These are phyloP conservation scores for Champsocephalus esox DNA, from an alignment of 2,797 vertebrate species.

Conservation along the genomic window DNA sequence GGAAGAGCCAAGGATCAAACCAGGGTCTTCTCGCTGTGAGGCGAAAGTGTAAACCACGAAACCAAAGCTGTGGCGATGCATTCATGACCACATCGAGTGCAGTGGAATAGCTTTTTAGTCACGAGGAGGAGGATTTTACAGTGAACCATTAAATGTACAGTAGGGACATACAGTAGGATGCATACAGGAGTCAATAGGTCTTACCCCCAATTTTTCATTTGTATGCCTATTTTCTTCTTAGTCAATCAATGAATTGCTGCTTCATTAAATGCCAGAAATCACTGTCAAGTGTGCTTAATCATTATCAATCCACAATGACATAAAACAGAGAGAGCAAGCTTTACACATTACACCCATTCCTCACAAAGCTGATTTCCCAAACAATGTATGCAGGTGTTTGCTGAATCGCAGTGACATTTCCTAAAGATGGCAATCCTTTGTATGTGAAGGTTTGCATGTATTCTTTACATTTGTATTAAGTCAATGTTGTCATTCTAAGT, in stretches of 20 bases:
- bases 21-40: conserved; percentile 46
- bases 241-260: neutral
- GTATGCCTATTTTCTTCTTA: neutral
- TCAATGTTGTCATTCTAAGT: conserved; percentile 20
- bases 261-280: neutral
- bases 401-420: conserved; percentile 17
- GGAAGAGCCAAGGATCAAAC: conserved; percentile 62
- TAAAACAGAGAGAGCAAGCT: conserved; percentile 6
- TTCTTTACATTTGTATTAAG: conserved; percentile 19
- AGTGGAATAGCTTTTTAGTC: neutral
- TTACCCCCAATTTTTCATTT: neutral
- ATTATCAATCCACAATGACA: neutral
- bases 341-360: neutral
- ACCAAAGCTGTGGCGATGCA: conserved; percentile 6
- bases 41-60: conserved; percentile 35
- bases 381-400: neutral
- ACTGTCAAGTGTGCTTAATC: neutral
- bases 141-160: neutral
- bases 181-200: too few relatives aligned
- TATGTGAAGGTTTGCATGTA: conserved; percentile 8
- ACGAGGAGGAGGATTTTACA: neutral
- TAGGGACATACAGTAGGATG: neutral
- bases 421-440: conserved; percentile 28
- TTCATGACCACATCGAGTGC: conserved; percentile 19
- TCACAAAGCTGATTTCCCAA: neutral